Conservation (phyloP, 2,113 vertebrate genomes). For the Lasiurus cinereus region DNA sequence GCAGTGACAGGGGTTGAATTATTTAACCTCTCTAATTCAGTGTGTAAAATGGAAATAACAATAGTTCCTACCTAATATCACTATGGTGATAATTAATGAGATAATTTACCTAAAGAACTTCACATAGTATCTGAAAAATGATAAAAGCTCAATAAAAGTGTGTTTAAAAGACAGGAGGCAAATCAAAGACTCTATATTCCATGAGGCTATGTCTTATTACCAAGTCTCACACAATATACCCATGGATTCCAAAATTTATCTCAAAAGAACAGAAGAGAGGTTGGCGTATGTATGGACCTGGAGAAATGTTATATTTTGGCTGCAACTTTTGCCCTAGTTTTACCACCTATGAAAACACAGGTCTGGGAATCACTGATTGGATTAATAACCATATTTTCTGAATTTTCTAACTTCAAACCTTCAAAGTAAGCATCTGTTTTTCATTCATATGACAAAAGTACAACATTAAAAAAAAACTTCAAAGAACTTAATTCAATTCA, state of each 20-base stretch:
- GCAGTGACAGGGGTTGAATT: background rate
- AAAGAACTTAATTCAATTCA: background rate
- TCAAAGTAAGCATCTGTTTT: conserved; percentile 28
- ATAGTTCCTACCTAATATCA: background rate
- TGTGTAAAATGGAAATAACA: conserved; percentile 13
- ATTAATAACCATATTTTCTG: background rate
- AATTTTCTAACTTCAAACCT: conserved; percentile 47
- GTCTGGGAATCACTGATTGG: background rate
- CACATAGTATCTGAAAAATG: background rate
- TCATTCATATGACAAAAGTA: background rate
- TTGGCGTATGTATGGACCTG: background rate
- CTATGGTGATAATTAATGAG: background rate
- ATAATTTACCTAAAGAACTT: background rate
- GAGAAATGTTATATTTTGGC: background rate
- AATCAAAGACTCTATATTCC: background rate
- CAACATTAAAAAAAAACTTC: background rate
- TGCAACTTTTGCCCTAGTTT: conserved; percentile 17
- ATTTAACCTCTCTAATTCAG: background rate
- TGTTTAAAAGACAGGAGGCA: background rate
- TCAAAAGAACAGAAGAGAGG: background rate
- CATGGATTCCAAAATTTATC: background rate
- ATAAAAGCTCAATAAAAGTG: background rate
- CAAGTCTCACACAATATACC: background rate
- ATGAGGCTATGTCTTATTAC: background rate
- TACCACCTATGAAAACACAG: background rate